Percentiles rank a stretch among this genome's conserved stretches.
Conservation (phyloP, 2,797 vertebrate genomes). For the Psittacula derbiana region DNA sequence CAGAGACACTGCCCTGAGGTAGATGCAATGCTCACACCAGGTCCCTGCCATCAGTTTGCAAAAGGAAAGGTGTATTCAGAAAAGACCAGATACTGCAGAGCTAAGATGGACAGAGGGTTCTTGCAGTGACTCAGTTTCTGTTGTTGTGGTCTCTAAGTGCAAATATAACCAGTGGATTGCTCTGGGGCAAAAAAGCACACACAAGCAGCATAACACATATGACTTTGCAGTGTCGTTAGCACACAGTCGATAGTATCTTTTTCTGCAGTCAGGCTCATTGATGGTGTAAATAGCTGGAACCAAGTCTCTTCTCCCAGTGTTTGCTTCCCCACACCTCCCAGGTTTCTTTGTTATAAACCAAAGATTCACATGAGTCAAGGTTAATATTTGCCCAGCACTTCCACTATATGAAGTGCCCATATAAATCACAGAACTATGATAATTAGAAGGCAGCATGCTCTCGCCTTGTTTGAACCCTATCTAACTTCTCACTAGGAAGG, state of each 20-base stretch:
- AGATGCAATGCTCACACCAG: not conserved
- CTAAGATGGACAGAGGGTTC: not conserved
- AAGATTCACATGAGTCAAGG: not conserved
- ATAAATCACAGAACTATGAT: not conserved
- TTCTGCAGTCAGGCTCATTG: accelerated
- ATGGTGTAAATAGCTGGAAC: not conserved
- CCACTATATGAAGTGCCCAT: not conserved
- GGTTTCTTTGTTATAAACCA: not conserved
- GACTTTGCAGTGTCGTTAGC: not conserved
- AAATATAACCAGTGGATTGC: not conserved
- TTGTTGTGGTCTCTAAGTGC: not conserved
- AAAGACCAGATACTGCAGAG: not conserved
- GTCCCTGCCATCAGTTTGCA: not conserved
- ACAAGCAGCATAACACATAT: accelerated
- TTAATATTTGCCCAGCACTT: conserved; percentile 22
- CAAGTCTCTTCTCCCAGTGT: not conserved
- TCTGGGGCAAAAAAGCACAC: not conserved
- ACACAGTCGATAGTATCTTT: not conserved
- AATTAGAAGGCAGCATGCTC: not conserved
- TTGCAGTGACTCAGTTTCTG: not conserved
- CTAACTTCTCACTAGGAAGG: not conserved
- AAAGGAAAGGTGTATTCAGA: not conserved
- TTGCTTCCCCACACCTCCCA: not conserved
- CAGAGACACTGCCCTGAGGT: not conserved
- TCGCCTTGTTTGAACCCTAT: not conserved